Conservation (phyloP, 1,140 invertebrate genomes). For the Nephotettix cincticeps region DNA sequence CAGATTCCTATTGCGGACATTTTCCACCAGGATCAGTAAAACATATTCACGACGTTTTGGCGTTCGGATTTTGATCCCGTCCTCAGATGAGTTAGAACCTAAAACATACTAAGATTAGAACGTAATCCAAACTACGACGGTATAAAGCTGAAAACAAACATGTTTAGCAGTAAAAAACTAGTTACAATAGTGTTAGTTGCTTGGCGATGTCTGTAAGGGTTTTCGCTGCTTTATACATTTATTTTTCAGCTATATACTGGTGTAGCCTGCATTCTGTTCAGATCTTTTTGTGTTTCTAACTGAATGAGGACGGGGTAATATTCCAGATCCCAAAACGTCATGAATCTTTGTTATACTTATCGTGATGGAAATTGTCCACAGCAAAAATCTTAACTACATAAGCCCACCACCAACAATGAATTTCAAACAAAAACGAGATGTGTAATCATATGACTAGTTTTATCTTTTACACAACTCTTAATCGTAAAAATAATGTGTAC, state of each 20-base stretch:
- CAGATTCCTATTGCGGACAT: neutral
- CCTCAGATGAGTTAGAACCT: neutral
- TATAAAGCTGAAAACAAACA: neutral
- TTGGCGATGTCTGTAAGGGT: neutral
- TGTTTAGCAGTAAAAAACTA: neutral
- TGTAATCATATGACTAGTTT: neutral
- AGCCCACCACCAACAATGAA: no score
- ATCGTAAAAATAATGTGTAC: neutral
- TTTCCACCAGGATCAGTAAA: neutral
- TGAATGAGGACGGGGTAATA: neutral
- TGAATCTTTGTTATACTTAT: neutral
- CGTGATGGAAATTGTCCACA: neutral
- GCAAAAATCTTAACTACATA: no score
- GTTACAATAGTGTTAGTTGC: neutral
- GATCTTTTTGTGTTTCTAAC: neutral
- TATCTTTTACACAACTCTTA: neutral
- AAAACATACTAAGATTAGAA: neutral
- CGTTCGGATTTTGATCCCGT: neutral
- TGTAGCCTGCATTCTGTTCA: neutral
- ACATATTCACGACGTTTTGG: neutral
- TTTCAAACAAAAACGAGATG: neutral
- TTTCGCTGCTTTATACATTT: neutral
- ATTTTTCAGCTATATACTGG: no score
- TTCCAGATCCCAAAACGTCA: no score
- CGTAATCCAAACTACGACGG: neutral